These are phyloP conservation scores for Drosophila setosimentum DNA, from an alignment of 2,888 invertebrate species.

Conservation along the genomic window DNA sequence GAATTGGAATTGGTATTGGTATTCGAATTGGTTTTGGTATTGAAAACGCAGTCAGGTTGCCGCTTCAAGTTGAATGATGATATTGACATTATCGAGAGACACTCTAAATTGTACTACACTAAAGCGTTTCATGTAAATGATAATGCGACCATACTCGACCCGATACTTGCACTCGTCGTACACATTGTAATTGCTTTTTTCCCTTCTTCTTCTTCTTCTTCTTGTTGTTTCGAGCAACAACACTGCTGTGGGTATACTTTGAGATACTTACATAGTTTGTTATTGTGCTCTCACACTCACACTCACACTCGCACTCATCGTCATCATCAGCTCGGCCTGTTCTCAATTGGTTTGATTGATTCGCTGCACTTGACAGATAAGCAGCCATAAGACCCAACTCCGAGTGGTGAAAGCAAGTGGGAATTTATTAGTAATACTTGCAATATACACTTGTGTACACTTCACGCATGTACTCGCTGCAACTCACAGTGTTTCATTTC, in stretches of 20 bases:
- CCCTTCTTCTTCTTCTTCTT: neutral
- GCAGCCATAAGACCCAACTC: conserved; percentile 35
- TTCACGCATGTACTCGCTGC: conserved; percentile 10
- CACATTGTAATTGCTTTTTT: conserved; percentile 33
- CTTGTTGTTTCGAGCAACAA: neutral
- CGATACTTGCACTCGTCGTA: conserved; percentile 21
- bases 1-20: conserved; percentile 70
- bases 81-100: conserved; percentile 82
- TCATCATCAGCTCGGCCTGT: conserved; percentile 21
- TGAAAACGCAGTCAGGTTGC: conserved; percentile 35
- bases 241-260: conserved; percentile 32
- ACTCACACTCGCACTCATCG: conserved; percentile 4
- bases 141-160: conserved; percentile 53
- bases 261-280: conserved; percentile 24
- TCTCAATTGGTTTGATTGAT: conserved; percentile 70
- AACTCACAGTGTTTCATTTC: neutral
- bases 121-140: conserved; percentile 61
- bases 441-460: conserved; percentile 8
- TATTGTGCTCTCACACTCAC: conserved; percentile 28
- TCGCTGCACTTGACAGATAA: conserved; percentile 67
- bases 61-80: conserved; percentile 70
- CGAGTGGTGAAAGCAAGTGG: conserved; percentile 60
- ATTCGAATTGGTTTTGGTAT: conserved; percentile 34
- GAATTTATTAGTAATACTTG: conserved; percentile 58
- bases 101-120: conserved; percentile 71